Percentiles rank a stretch among this genome's conserved stretches.
Conservation (phyloP, 2,888 invertebrate genomes). For the Autographa gamma region DNA sequence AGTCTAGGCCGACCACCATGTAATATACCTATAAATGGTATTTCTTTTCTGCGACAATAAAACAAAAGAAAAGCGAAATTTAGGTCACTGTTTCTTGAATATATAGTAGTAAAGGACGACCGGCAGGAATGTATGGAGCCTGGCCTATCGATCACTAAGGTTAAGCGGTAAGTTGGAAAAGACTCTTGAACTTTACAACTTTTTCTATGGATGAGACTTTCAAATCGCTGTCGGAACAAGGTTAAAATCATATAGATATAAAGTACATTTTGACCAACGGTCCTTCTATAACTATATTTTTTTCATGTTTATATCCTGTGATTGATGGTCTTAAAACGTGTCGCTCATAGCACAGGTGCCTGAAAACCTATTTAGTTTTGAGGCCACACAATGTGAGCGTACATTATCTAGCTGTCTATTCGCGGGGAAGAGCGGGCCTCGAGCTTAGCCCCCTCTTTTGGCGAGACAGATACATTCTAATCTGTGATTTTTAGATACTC, state of each 20-base stretch:
- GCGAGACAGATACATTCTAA: slow-evolving; percentile 71
- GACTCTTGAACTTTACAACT: too few relatives aligned
- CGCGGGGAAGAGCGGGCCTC: slow-evolving; percentile 75
- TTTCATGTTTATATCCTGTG: too few relatives aligned
- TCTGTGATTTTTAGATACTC: background rate
- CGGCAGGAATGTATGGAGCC: too few relatives aligned
- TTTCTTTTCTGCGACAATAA: background rate
- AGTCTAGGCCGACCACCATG: background rate
- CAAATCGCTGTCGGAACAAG: too few relatives aligned
- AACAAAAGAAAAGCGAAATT: background rate
- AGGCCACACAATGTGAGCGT: slow-evolving; percentile 55
- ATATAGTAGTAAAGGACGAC: background rate
- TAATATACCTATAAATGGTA: background rate
- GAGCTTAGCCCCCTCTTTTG: slow-evolving; percentile 75
- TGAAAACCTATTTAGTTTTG: slow-evolving; percentile 32
- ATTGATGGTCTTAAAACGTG: background rate
- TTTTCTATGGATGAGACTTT: too few relatives aligned
- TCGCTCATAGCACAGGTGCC: slow-evolving; percentile 9
- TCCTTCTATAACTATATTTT: too few relatives aligned
- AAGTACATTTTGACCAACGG: too few relatives aligned
- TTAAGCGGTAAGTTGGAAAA: too few relatives aligned
- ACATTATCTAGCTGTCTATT: slow-evolving; percentile 58
- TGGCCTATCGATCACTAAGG: too few relatives aligned
- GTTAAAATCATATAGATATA: too few relatives aligned
- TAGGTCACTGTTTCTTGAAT: background rate